phyloP scores from a whole-genome alignment of 2,797 vertebrate genomes.

The Carapus acus region DNA sequence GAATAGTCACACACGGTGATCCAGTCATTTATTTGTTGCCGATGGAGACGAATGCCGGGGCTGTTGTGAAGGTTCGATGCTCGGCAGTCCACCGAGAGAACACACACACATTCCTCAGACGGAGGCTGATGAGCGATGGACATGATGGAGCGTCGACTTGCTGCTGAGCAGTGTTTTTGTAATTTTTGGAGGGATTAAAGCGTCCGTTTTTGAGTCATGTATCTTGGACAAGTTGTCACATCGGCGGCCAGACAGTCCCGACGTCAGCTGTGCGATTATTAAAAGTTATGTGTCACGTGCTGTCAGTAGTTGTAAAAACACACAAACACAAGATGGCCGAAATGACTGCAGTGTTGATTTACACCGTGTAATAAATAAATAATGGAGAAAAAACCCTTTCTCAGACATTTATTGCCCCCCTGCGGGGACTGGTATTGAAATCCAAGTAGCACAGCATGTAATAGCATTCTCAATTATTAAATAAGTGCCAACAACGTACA shows the following conservation, averaged over 20 bases:
- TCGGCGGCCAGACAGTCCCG: no score
- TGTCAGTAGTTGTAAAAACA: no score
- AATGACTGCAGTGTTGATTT: no score
- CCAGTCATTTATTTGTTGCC: neutral
- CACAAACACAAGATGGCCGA: no score
- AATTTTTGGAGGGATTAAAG: no score
- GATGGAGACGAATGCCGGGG: conserved; percentile 10
- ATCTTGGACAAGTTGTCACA: no score
- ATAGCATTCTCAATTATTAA: conserved; percentile 48
- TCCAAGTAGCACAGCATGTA: conserved; percentile 29
- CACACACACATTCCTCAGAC: neutral
- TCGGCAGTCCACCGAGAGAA: neutral
- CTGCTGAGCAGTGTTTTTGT: conserved; percentile 1
- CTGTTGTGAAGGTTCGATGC: conserved; percentile 2
- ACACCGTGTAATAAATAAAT: no score
- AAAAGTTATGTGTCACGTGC: no score
- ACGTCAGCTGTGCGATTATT: no score
- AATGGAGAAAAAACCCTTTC: conserved; percentile 5
- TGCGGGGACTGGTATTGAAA: conserved; percentile 26
- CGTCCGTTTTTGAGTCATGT: no score
- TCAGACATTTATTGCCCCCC: conserved; percentile 1
- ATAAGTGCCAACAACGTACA: conserved; percentile 36
- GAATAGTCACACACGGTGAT: neutral
- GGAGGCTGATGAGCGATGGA: conserved; percentile 5
- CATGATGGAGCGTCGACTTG: no score